Evolutionary conservation across 2,113 vertebrate genomes (phyloP).

Genomic region (Grammomys surdaster): DNA sequence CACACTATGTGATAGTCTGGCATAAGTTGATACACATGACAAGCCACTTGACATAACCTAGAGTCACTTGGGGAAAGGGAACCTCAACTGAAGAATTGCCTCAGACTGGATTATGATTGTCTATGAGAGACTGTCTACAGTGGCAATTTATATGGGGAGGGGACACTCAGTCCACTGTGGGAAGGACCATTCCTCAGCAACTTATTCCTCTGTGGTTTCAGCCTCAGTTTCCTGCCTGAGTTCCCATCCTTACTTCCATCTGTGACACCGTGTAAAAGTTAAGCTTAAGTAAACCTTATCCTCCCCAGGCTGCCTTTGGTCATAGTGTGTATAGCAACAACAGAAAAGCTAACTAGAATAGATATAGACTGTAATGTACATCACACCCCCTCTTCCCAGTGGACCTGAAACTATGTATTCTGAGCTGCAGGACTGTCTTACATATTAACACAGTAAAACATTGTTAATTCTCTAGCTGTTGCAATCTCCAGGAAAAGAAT

Average conservation of each 20-base stretch:
- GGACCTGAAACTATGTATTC: not conserved
- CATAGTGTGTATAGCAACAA: not conserved
- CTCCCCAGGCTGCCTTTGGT: not conserved
- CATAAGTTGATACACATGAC: not conserved
- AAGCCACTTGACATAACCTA: not conserved
- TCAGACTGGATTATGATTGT: not conserved
- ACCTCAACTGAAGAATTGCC: not conserved
- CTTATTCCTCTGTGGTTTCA: not conserved
- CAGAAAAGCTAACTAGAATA: not conserved
- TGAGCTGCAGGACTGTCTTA: not conserved
- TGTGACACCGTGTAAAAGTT: not conserved
- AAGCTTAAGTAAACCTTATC: not conserved
- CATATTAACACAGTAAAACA: not conserved
- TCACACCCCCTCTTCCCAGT: not conserved
- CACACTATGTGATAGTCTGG: not conserved
- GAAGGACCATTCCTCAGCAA: not conserved
- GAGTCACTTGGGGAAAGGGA: not conserved
- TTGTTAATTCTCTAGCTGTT: not conserved
- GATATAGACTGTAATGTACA: not conserved
- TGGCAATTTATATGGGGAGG: not conserved
- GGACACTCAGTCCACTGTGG: not conserved
- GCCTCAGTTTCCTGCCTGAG: not conserved
- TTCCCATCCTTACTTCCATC: not conserved
- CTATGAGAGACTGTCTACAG: not conserved
- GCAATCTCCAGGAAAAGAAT: not conserved